phyloP scores from a whole-genome alignment of 2,888 invertebrate species.

The Bellardia bayeri region DNA sequence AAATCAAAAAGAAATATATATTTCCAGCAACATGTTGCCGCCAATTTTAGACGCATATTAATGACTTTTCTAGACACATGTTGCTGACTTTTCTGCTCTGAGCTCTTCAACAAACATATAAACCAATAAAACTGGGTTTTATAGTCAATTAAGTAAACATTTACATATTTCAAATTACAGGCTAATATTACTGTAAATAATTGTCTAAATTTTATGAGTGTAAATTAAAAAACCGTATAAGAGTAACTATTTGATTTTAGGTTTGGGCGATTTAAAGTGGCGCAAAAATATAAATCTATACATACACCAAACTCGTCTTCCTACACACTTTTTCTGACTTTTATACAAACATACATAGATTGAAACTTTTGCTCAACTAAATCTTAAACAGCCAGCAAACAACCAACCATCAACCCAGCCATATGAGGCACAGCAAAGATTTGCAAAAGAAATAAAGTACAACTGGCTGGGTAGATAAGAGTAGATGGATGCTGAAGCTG shows the following conservation, averaged over 20 bases:
- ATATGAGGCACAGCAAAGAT: slow-evolving; percentile 50
- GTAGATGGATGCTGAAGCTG: slow-evolving; percentile 43
- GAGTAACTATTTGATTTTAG: slow-evolving; percentile 51
- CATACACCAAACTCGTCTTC: slow-evolving; percentile 67
- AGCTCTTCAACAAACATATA: too few relatives aligned
- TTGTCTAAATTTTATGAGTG: slow-evolving; percentile 5
- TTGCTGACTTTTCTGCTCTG: too few relatives aligned
- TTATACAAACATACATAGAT: slow-evolving; percentile 3
- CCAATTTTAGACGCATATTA: too few relatives aligned
- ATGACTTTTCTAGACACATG: too few relatives aligned
- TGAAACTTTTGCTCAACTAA: slow-evolving; percentile 46
- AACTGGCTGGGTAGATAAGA: slow-evolving; percentile 43
- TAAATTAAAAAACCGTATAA: slow-evolving; percentile 21
- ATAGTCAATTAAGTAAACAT: too few relatives aligned
- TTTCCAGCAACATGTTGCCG: too few relatives aligned
- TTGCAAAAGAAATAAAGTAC: slow-evolving; percentile 49
- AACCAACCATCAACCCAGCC: slow-evolving; percentile 17
- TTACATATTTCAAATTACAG: too few relatives aligned
- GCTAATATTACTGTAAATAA: too few relatives aligned
- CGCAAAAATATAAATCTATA: slow-evolving; percentile 57
- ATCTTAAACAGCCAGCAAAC: neutral
- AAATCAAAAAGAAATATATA: too few relatives aligned
- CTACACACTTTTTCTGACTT: slow-evolving; percentile 69
- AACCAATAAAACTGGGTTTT: too few relatives aligned
- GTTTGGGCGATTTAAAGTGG: slow-evolving; percentile 72